phyloP scores from a whole-genome alignment of 2,797 vertebrate species.

The Fistularia tabacaria region DNA sequence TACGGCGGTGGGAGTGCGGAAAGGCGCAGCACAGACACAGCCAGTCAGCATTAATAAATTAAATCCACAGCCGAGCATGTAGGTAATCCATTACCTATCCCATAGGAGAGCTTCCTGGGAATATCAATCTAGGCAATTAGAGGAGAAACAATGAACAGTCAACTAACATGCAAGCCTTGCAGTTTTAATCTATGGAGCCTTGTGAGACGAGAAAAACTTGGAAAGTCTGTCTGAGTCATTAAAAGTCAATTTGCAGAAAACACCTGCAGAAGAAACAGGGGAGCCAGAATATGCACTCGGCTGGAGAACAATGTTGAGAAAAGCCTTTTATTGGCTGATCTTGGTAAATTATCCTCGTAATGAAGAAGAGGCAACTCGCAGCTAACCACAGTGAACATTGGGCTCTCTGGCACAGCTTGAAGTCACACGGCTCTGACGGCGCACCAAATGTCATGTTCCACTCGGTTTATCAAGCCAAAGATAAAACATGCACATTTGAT shows the following conservation, averaged over 20 bases:
- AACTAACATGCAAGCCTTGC: conserved; percentile 50
- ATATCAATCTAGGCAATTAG: conserved; percentile 66
- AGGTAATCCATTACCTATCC: conserved; percentile 68
- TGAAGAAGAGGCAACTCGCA: conserved; percentile 50
- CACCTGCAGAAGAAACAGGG: conserved; percentile 64
- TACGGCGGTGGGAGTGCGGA: conserved; percentile 16
- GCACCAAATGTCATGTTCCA: conserved; percentile 18
- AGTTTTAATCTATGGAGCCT: conserved; percentile 41
- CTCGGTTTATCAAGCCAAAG: conserved; percentile 32
- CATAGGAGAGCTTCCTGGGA: conserved; percentile 56
- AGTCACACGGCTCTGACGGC: conserved; percentile 11
- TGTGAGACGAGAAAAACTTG: conserved; percentile 34
- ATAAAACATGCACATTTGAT: conserved; percentile 15
- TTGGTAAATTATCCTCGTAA: conserved; percentile 55
- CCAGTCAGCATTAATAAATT: conserved; percentile 63
- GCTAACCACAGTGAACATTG: conserved; percentile 30
- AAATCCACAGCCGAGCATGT: conserved; percentile 62
- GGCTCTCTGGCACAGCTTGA: conserved; percentile 10
- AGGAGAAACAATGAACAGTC: conserved; percentile 46
- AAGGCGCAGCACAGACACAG: conserved; percentile 34
- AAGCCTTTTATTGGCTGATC: conserved; percentile 63
- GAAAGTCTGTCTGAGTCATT: conserved; percentile 57
- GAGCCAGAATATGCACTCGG: conserved; percentile 23
- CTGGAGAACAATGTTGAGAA: conserved; percentile 39
- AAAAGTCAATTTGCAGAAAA: conserved; percentile 67